Evolutionary conservation across 2,797 vertebrate species (phyloP).

Genomic region (Notolabrus celidotus): DNA sequence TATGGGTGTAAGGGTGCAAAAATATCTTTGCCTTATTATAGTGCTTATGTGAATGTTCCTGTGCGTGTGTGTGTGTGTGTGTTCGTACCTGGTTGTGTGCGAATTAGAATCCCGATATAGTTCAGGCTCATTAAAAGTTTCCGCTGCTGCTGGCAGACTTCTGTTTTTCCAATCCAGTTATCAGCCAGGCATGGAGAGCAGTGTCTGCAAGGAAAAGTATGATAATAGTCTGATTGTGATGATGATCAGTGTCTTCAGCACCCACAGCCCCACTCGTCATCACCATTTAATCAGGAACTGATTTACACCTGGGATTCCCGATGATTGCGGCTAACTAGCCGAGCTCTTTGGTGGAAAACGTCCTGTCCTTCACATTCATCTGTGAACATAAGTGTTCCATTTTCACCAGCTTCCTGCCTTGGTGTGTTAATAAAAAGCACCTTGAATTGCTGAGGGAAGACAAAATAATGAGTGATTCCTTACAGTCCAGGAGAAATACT

Average conservation of each 20-base stretch:
- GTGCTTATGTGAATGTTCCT: neutral
- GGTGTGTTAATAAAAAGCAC: neutral
- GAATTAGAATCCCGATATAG: slow-evolving; percentile 43
- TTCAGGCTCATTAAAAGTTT: slow-evolving; percentile 64
- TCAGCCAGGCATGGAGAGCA: slow-evolving; percentile 30
- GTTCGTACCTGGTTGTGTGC: slow-evolving; percentile 33
- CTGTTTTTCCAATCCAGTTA: slow-evolving; percentile 25
- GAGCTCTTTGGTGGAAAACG: neutral
- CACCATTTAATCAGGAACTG: slow-evolving; percentile 11
- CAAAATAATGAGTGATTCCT: slow-evolving; percentile 32
- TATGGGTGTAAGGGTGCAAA: slow-evolving; percentile 8
- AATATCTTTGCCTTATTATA: neutral
- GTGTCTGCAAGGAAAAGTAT: slow-evolving; percentile 17
- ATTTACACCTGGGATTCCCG: slow-evolving; percentile 10
- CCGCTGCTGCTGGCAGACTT: slow-evolving; percentile 34
- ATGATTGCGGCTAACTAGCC: slow-evolving; percentile 16
- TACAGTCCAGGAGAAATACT: slow-evolving; percentile 17
- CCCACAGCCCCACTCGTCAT: slow-evolving; percentile 7
- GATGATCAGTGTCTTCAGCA: slow-evolving; percentile 29
- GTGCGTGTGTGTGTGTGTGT: neutral
- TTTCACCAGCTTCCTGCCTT: neutral
- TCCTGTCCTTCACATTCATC: slow-evolving; percentile 12
- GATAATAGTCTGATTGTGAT: slow-evolving; percentile 27
- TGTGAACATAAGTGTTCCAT: slow-evolving; percentile 15
- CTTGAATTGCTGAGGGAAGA: neutral